A percentile compares a stretch with the other conserved stretches of the same genome.
Conservation (phyloP, 2,797 vertebrate genomes). For the Nothura maculosa region DNA sequence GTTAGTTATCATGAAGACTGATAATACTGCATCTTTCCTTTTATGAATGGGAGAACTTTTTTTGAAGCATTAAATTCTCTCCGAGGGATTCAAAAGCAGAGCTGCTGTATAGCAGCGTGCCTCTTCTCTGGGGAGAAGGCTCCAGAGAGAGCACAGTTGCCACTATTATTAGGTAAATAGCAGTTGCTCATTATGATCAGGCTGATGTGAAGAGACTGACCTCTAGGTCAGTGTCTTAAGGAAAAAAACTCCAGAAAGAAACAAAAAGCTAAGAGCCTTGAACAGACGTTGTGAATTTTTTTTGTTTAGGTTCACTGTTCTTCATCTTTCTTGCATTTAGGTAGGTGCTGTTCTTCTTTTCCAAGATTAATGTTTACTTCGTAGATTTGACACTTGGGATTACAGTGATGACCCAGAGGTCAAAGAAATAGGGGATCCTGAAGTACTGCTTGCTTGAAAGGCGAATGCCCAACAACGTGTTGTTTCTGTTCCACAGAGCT, state of each 20-base stretch:
- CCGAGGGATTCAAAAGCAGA: not conserved
- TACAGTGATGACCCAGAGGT: not conserved
- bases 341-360: not conserved
- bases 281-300: not conserved
- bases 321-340: not conserved
- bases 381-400: not conserved
- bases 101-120: not conserved
- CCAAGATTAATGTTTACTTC: not conserved
- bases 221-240: not conserved
- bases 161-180: not conserved
- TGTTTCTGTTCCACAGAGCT: not conserved
- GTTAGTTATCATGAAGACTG: rapidly evolving
- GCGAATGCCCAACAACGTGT: not conserved
- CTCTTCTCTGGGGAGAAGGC: not conserved
- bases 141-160: not conserved
- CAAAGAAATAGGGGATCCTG: not conserved
- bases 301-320: not conserved
- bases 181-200: not conserved
- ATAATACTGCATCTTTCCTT: not conserved
- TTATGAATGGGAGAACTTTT: not conserved
- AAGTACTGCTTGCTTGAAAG: not conserved
- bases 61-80: rapidly evolving
- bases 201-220: not conserved
- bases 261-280: not conserved
- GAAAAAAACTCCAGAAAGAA: not conserved